Conservation (phyloP, 2,888 invertebrate genomes). For the Neoaliturus tenellus region DNA sequence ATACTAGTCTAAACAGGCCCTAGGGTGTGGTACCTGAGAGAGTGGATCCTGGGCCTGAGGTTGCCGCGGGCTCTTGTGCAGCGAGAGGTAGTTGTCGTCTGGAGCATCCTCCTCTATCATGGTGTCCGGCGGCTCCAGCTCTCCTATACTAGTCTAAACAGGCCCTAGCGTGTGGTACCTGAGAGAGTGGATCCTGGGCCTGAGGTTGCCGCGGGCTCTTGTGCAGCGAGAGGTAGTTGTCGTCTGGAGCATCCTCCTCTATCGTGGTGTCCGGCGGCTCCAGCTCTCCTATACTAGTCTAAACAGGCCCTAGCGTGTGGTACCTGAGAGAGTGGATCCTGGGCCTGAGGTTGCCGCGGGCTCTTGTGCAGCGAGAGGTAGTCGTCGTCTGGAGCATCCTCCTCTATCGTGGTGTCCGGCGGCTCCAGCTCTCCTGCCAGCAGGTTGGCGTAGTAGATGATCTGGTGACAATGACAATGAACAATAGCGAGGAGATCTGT, state of each 20-base stretch:
- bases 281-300: too few relatives aligned
- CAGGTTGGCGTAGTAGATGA: conserved; percentile 92
- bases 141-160: too few relatives aligned
- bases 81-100: conserved; percentile 74
- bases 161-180: too few relatives aligned
- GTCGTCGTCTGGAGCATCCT: conserved; percentile 75
- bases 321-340: conserved; percentile 78
- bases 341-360: conserved; percentile 62
- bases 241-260: conserved; percentile 75
- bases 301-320: too few relatives aligned
- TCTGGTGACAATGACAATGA: conserved; percentile 76
- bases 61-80: conserved; percentile 65
- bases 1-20: too few relatives aligned
- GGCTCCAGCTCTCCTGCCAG: conserved; percentile 87
- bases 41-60: conserved; percentile 73
- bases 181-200: conserved; percentile 76
- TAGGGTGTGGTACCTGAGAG: too few relatives aligned
- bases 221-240: conserved; percentile 73
- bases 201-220: conserved; percentile 61
- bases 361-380: conserved; percentile 73
- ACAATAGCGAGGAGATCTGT: too few relatives aligned
- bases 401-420: conserved; percentile 72
- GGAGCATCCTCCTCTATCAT: conserved; percentile 74
- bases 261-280: conserved; percentile 77
- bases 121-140: conserved; percentile 79